Evolutionary conservation across 35 echinoderm and acorn worm genomes (phyloP).

Genomic region (Holothuria glaberrima): DNA sequence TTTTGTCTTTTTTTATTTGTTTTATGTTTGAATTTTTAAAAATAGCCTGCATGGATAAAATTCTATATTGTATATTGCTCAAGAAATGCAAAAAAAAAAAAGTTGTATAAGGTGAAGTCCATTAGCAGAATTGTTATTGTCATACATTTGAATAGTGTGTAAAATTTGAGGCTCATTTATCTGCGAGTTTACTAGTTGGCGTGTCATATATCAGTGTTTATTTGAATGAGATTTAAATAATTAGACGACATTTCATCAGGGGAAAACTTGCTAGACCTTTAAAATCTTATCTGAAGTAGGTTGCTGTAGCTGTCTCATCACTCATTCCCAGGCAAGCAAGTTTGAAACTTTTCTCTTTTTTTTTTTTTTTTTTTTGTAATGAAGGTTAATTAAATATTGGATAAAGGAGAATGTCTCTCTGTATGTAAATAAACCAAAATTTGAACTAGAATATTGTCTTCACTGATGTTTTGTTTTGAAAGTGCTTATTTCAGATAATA

Average conservation of each 20-base stretch:
- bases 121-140: conserved; percentile 3
- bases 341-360: neutral
- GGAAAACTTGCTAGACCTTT: conserved; percentile 38
- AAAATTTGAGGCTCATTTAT: conserved; percentile 35
- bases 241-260: conserved; percentile 17
- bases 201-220: conserved; percentile 30
- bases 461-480: neutral
- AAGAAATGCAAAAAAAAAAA: too few species aligned
- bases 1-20: too few species aligned
- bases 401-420: conserved; percentile 37
- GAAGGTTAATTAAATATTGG: conserved; percentile 51
- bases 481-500: too few species aligned
- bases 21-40: too few species aligned
- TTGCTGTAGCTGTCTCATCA: conserved; percentile 11
- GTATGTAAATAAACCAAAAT: conserved; percentile 53
- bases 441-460: conserved; percentile 1
- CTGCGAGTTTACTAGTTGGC: conserved; percentile 29
- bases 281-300: neutral
- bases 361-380: conserved; percentile 33
- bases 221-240: conserved; percentile 42
- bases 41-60: too few species aligned
- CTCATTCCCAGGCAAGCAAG: conserved; percentile 46
- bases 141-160: conserved; percentile 49
- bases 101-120: too few species aligned
- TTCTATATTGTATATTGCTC: too few species aligned